Conservation (phyloP, 1,140 invertebrate species). For the Nylanderia fulva region DNA sequence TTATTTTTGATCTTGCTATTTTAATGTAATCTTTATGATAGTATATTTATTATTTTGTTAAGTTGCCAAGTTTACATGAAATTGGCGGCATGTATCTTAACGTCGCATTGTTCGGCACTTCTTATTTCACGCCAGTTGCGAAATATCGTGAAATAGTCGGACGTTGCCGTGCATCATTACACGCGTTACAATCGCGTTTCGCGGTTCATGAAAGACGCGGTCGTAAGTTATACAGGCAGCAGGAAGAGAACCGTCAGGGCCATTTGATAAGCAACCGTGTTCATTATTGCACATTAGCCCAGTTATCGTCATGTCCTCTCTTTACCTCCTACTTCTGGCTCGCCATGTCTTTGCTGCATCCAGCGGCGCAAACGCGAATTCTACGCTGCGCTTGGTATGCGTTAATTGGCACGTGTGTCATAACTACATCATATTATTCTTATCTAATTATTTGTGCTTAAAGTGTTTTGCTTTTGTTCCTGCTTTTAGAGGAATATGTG, state of each 20-base stretch:
- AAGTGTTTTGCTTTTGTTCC: not conserved
- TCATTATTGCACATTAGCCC: conserved; percentile 77
- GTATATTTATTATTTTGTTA: too few species aligned
- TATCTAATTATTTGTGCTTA: conserved; percentile 1
- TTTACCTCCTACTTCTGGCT: conserved; percentile 52
- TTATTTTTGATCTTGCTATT: not conserved
- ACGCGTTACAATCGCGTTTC: conserved; percentile 62
- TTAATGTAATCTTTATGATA: not conserved
- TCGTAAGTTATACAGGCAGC: conserved; percentile 65
- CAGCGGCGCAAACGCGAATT: conserved; percentile 21
- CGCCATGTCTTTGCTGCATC: conserved; percentile 32
- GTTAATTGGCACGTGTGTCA: conserved; percentile 46
- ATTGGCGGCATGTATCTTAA: conserved; percentile 3
- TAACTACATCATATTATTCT: conserved; percentile 22
- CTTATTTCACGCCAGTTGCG: conserved; percentile 9
- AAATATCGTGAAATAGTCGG: conserved; percentile 61
- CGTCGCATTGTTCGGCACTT: not conserved
- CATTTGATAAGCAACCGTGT: conserved; percentile 76
- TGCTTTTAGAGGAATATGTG: not conserved
- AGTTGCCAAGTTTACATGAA: not conserved
- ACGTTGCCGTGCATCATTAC: conserved; percentile 53
- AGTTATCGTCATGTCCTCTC: conserved; percentile 74
- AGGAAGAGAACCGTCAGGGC: conserved; percentile 77
- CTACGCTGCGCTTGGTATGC: conserved; percentile 44
- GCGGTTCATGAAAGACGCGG: conserved; percentile 68